Evolutionary conservation across 2,113 vertebrate genomes (phyloP), one percentile per base, ranked within the genome.

Genomic region (Leucoraja erinaceus): DNA sequence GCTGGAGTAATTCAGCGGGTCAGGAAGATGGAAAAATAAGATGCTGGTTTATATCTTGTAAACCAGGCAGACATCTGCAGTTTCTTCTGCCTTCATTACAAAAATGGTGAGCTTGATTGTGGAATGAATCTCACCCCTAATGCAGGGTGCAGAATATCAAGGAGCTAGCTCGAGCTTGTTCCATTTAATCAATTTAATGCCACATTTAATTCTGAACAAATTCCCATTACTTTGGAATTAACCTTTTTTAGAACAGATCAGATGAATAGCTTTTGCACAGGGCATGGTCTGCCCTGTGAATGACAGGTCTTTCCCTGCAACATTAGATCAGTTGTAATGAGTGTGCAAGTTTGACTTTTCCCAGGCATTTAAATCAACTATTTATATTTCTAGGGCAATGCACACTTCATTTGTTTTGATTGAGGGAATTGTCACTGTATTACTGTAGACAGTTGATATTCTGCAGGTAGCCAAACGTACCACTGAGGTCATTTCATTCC

Each of bases 281-380:
- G 83, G 38, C 59, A 86, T 4, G 59, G 59, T 61, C 12, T n/a
- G 16, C 14, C 63, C 83, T 88, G 63, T n/a, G 59, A n/a, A 88
- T 88, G 83, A 88, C 61, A 88, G 83, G 63, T 33, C 59, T 66
- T 88, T 88, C 83, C 63, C 56, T 88, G 83, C 63, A 88, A 66
- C 63, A 88, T 88, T 88, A 88, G 59, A 88, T 88, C 83, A 88
- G 83, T 63, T 63, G 83, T 88, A 88, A 88, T 88, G 83, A 88
- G 83, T 88, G 83, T 56, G 18, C 83, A 63, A 63, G 63, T 61
- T 88, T 88, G 11, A 31, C 59, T 88, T 88, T 88, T 88, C 59
- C 16, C 83, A 88, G 31, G 83, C 83, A 88, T 88, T 88, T 88
- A 63, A 88, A 88, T 88, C 59, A 88, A 88, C 83, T 88, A 66